Conservation (phyloP, 64 coral and sea anemone species). For the Pocillopora verrucosa region DNA sequence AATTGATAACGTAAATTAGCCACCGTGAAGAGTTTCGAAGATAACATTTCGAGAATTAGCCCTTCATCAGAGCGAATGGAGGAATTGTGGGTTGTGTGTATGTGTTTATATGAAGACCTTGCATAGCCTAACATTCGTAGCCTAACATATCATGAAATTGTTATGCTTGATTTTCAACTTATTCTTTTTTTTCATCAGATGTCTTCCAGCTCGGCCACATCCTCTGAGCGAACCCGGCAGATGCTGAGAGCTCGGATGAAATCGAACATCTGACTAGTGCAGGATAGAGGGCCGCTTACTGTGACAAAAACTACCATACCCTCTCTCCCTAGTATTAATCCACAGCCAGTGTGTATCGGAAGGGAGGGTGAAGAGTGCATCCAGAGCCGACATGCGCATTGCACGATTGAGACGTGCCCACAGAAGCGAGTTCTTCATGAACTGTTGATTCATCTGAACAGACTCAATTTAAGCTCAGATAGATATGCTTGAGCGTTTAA, state of each 20-base stretch:
- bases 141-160: too few relatives aligned
- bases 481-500: conserved; percentile 5
- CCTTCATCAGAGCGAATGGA: too few relatives aligned
- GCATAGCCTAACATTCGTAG: too few relatives aligned
- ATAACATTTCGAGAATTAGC: too few relatives aligned
- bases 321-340: conserved; percentile 45
- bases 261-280: conserved; percentile 63
- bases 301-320: conserved; percentile 24
- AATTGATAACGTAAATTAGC: too few relatives aligned
- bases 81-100: too few relatives aligned
- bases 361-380: background rate
- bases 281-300: conserved; percentile 35
- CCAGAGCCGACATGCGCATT: conserved; percentile 17
- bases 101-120: too few relatives aligned
- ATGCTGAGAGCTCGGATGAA: conserved; percentile 41
- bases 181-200: background rate
- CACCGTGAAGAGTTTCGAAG: too few relatives aligned
- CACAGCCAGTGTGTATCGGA: background rate
- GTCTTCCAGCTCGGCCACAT: conserved; percentile 13
- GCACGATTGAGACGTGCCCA: conserved; percentile 50
- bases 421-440: conserved; percentile 60
- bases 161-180: background rate
- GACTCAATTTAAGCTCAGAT: conserved; percentile 1
- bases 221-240: conserved; percentile 28
- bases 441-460: conserved; percentile 35